Conservation (phyloP, 1,140 invertebrate species). For the Agrypnia vestita region DNA sequence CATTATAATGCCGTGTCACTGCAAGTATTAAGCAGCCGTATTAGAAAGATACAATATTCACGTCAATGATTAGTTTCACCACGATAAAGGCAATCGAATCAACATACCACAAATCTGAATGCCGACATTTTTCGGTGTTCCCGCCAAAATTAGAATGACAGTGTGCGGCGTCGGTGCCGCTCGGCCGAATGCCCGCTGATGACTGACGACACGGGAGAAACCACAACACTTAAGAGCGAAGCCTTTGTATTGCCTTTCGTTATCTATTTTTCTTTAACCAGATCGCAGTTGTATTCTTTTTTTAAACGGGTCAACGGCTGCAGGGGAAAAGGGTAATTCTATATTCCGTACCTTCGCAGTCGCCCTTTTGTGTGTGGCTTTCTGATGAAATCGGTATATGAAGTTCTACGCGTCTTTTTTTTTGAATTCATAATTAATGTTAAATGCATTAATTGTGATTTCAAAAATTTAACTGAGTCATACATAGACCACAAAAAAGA, state of each 20-base stretch:
- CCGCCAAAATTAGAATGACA: neutral
- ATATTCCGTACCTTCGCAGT: neutral
- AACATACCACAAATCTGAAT: constrained; percentile 34
- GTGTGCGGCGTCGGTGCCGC: constrained; percentile 8
- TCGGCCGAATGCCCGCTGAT: constrained; percentile 7
- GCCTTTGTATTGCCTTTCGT: constrained; percentile 19
- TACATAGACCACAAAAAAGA: too few relatives aligned
- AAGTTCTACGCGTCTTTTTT: too few relatives aligned
- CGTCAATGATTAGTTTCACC: too few relatives aligned
- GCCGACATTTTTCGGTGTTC: constrained; percentile 29
- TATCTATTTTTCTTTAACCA: constrained; percentile 33
- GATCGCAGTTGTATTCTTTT: constrained; percentile 8
- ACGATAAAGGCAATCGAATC: neutral
- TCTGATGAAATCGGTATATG: too few relatives aligned
- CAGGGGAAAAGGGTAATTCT: neutral
- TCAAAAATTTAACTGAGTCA: too few relatives aligned
- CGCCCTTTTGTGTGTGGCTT: neutral
- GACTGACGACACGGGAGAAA: neutral
- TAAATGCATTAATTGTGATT: too few relatives aligned
- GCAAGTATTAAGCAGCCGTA: too few relatives aligned
- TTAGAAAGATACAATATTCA: too few relatives aligned
- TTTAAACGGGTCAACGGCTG: constrained; percentile 12
- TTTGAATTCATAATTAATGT: too few relatives aligned
- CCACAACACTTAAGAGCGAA: constrained; percentile 1
- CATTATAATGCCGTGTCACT: too few relatives aligned